Conservation (phyloP, 2,888 invertebrate genomes). For the Parelbella ahira region DNA sequence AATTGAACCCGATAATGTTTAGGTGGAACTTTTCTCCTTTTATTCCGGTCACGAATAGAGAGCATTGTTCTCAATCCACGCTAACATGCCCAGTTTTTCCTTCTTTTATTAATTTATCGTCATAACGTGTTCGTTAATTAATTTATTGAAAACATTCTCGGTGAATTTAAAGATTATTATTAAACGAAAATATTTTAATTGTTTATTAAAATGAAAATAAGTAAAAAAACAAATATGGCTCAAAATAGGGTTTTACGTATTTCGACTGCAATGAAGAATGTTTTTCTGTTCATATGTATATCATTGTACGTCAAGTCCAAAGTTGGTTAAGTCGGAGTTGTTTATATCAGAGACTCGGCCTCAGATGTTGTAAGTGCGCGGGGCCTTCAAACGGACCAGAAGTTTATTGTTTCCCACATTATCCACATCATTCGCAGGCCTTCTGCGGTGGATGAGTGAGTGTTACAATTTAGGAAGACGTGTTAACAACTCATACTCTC, state of each 20-base stretch:
- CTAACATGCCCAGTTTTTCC: background rate
- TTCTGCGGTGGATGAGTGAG: slow-evolving; percentile 14
- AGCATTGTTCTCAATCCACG: slow-evolving; percentile 2
- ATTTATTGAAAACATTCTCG: too few relatives aligned
- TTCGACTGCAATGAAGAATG: too few relatives aligned
- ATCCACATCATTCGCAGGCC: slow-evolving; percentile 23
- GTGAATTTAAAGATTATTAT: too few relatives aligned
- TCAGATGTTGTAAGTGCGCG: slow-evolving; percentile 18
- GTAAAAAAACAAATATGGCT: too few relatives aligned
- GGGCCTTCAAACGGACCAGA: slow-evolving; percentile 13
- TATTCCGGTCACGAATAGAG: slow-evolving; percentile 1
- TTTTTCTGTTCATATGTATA: too few relatives aligned
- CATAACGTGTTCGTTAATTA: too few relatives aligned
- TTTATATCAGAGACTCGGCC: slow-evolving; percentile 9
- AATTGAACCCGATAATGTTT: slow-evolving; percentile 19
- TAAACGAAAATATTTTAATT: too few relatives aligned
- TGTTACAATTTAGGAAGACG: too few relatives aligned
- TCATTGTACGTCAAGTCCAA: too few relatives aligned
- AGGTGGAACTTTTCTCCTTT: slow-evolving; percentile 5
- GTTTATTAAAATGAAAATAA: too few relatives aligned
- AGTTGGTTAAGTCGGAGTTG: slow-evolving; percentile 16
- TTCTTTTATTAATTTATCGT: slow-evolving; percentile 2
- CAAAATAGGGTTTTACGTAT: too few relatives aligned
- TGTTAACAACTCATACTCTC: too few relatives aligned
- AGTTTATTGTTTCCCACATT: slow-evolving; percentile 17